phyloP scores from a whole-genome alignment of 1,140 invertebrate genomes.

The Cotesia vestalis region DNA sequence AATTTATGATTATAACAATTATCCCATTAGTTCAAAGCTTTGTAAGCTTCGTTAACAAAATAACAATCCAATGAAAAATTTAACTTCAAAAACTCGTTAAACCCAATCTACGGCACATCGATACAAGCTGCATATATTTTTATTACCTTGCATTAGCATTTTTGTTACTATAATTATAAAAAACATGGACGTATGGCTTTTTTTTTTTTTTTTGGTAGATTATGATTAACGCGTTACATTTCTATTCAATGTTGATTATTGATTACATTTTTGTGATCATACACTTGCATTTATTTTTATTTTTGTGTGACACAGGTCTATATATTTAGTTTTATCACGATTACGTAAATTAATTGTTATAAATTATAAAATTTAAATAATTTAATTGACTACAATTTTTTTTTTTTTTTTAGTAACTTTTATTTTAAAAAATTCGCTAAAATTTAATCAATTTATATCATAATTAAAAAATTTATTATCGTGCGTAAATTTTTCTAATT shows the following conservation, averaged over 20 bases:
- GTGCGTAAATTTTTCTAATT: no score
- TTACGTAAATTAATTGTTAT: no score
- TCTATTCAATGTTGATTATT: conserved; percentile 7
- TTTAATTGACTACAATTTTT: background rate
- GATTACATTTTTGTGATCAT: background rate
- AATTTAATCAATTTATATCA: no score
- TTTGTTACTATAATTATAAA: conserved; percentile 21
- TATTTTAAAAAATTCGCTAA: no score
- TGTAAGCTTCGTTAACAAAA: background rate
- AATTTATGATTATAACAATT: background rate
- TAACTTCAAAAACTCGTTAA: no score
- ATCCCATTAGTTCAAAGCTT: background rate
- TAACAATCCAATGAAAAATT: background rate
- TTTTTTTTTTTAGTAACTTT: background rate
- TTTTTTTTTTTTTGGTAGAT: conserved; percentile 6
- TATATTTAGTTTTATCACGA: no score
- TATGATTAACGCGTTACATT: conserved; percentile 25
- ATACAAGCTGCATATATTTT: conserved; percentile 3
- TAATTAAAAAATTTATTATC: no score
- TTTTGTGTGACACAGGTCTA: background rate
- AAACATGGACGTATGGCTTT: conserved; percentile 34
- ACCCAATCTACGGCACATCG: no score
- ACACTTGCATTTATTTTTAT: background rate
- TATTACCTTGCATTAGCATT: background rate
- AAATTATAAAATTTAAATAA: no score